These are phyloP conservation scores for Equus quagga DNA, from an alignment of 2,113 vertebrate genomes.

Conservation along the genomic window DNA sequence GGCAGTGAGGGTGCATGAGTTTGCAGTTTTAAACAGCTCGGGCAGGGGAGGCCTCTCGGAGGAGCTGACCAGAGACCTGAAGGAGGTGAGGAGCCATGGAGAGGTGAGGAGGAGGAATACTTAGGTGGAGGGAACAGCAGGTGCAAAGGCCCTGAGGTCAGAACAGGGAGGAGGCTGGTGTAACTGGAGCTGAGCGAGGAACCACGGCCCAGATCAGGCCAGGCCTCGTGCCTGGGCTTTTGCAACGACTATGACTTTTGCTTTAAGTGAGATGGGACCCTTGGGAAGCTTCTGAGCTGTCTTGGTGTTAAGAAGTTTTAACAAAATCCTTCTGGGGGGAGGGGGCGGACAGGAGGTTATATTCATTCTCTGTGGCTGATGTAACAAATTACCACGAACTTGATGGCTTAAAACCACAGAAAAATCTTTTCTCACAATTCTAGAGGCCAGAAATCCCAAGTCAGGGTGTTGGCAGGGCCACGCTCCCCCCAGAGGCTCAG, in stretches of 20 bases:
- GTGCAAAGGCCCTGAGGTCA: neutral
- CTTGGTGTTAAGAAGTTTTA: neutral
- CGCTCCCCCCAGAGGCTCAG: rapidly evolving
- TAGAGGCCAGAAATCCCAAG: neutral
- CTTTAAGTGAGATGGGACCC: neutral
- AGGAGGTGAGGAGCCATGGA: neutral
- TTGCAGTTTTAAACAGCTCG: neutral
- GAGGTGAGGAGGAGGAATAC: neutral
- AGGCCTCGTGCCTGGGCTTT: neutral
- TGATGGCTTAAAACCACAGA: neutral
- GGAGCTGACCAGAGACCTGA: neutral
- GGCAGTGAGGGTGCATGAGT: neutral
- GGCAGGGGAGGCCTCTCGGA: neutral
- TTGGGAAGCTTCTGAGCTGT: neutral
- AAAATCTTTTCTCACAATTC: neutral
- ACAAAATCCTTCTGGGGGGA: neutral
- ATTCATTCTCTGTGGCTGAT: neutral
- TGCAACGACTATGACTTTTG: neutral
- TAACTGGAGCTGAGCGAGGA: neutral
- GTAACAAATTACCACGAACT: neutral
- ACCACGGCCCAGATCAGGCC: neutral
- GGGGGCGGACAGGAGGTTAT: neutral
- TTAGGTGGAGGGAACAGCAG: neutral
- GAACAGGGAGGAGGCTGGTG: neutral
- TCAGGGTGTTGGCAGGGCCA: neutral